Conservation (phyloP, 2,888 invertebrate genomes). For the Emmelina monodactyla region DNA sequence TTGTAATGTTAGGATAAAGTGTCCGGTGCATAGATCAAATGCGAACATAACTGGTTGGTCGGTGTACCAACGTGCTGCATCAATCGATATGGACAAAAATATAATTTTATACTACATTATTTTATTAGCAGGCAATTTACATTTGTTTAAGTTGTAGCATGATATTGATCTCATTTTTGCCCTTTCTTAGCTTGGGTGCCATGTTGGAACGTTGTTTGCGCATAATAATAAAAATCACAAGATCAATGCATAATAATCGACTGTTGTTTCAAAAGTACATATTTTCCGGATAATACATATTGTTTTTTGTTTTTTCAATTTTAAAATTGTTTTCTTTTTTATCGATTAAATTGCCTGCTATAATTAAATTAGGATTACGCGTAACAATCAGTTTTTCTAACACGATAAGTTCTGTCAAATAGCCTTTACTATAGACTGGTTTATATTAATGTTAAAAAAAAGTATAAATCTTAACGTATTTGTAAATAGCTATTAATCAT, state of each 20-base stretch:
- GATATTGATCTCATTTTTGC: constrained; percentile 58
- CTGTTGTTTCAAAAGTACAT: constrained; percentile 25
- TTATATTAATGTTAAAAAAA: constrained; percentile 57
- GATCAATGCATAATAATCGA: constrained; percentile 41
- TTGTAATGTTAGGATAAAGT: constrained; percentile 27
- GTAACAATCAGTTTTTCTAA: constrained; percentile 50
- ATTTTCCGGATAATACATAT: constrained; percentile 2
- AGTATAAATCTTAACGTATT: constrained; percentile 61
- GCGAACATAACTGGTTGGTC: no score
- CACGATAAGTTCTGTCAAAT: constrained; percentile 60
- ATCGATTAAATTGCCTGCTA: constrained; percentile 55
- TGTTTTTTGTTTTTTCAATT: constrained; percentile 6
- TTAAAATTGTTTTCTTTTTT: constrained; percentile 20
- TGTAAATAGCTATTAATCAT: constrained; percentile 65
- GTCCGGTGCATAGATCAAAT: constrained; percentile 43
- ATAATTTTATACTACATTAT: constrained; percentile 23
- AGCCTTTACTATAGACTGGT: constrained; percentile 67
- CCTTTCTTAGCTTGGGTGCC: constrained; percentile 47
- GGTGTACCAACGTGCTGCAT: constrained; percentile 5
- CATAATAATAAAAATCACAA: constrained; percentile 36
- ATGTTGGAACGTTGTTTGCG: constrained; percentile 32
- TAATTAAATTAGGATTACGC: constrained; percentile 29
- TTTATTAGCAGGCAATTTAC: constrained; percentile 49
- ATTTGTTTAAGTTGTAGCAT: constrained; percentile 20
- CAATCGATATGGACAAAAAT: constrained; percentile 33